Conservation (phyloP, 2,797 vertebrate genomes). For the Antennarius maculatus region DNA sequence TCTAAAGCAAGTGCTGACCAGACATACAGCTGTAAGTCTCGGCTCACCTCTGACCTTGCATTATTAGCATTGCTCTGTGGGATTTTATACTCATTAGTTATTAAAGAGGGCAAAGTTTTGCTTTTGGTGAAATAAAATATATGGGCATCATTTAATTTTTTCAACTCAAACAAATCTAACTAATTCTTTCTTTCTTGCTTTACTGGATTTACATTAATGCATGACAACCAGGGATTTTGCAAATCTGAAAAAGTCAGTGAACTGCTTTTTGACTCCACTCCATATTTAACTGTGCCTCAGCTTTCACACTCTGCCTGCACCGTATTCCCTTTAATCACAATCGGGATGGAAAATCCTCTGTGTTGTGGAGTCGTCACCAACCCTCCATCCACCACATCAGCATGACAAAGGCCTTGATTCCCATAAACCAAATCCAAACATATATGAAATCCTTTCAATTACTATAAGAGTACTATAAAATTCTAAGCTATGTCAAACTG, state of each 20-base stretch:
- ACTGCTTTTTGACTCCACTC: slow-evolving; percentile 53
- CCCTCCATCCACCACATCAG: slow-evolving; percentile 47
- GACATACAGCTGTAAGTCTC: slow-evolving; percentile 24
- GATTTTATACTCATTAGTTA: not conserved
- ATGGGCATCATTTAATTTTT: not conserved
- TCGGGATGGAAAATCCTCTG: slow-evolving; percentile 21
- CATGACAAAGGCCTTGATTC: slow-evolving; percentile 34
- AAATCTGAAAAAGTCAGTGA: slow-evolving; percentile 63
- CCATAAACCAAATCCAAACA: slow-evolving; percentile 25
- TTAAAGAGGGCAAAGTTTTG: slow-evolving; percentile 1
- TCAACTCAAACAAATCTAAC: not conserved
- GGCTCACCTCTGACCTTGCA: slow-evolving; percentile 33
- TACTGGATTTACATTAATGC: slow-evolving; percentile 34
- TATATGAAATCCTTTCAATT: slow-evolving; percentile 3
- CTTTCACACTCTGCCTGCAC: slow-evolving; percentile 50
- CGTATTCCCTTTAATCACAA: slow-evolving; percentile 43
- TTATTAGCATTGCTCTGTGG: slow-evolving; percentile 19
- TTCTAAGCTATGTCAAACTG: not conserved
- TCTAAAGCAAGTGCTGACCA: slow-evolving; percentile 36
- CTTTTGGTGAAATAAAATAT: not conserved
- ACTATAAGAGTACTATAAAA: not conserved
- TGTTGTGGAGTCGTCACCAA: slow-evolving; percentile 37
- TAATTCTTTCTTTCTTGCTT: slow-evolving; percentile 12
- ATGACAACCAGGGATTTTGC: slow-evolving; percentile 76
- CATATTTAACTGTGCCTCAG: slow-evolving; percentile 71